Conservation (phyloP, 1,140 invertebrate genomes). For the Orius laevigatus region DNA sequence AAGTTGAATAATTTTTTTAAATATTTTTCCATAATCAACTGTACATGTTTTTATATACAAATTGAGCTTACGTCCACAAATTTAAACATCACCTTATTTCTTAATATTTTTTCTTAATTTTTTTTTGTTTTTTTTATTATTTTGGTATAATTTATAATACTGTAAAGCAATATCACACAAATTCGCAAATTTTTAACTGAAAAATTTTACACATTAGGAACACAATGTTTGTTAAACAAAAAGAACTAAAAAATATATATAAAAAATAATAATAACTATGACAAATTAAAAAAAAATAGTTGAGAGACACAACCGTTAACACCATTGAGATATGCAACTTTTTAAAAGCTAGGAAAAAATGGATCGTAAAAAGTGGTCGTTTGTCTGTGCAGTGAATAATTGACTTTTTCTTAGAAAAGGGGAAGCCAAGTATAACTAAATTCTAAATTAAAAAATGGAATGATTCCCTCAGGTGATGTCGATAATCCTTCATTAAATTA, state of each 20-base stretch:
- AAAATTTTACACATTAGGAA: conserved; percentile 9
- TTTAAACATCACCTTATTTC: conserved; percentile 13
- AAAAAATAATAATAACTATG: conserved; percentile 7
- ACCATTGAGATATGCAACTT: conserved; percentile 4
- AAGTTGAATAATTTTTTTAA: conserved; percentile 12
- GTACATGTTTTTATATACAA: conserved; percentile 11
- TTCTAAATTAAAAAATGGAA: background rate
- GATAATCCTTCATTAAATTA: background rate
- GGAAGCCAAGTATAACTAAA: background rate
- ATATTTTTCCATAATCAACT: background rate
- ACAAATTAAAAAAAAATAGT: background rate
- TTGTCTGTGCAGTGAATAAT: background rate
- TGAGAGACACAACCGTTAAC: background rate
- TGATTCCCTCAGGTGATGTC: background rate
- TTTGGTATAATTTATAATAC: conserved; percentile 16
- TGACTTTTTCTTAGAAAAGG: background rate
- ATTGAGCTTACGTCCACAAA: conserved; percentile 15
- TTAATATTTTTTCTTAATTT: background rate
- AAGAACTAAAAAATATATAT: conserved; percentile 2
- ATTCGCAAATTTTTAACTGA: background rate
- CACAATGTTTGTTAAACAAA: conserved; percentile 4
- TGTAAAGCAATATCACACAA: conserved; percentile 17
- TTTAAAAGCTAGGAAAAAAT: conserved; percentile 3
- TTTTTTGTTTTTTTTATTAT: conserved; percentile 6
- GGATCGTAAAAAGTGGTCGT: background rate